Evolutionary conservation across 2,797 vertebrate species (phyloP), one percentile per base, ranked within the genome.

Genomic region (Phrynocephalus vlangalii): DNA sequence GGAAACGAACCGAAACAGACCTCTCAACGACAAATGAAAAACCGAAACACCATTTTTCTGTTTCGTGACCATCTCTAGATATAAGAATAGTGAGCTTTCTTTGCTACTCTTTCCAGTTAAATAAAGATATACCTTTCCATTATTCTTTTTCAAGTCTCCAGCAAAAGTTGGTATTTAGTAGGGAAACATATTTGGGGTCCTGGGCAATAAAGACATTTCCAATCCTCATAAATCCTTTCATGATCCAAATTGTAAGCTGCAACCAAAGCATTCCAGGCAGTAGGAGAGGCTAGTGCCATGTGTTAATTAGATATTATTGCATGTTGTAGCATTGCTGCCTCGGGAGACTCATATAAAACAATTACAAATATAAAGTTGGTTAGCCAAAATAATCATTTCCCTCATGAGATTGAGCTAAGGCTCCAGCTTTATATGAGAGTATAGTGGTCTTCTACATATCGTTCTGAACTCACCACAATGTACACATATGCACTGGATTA

Each of bases 141-240:
- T 89, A 79, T 0, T 84, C 76, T 63, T 93, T 92, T 88, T 88
- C 50, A 92, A 82, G 48, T 80, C n/a, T 92, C 87, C 91, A 88
- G n/a, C 83, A 91, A 92, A 56, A 91, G 9, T 48, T 48, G 78
- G 38, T 88, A 92, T 50, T 92, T 67, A 90, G 89, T 83, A 89
- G 92, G 89, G 84, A 91, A 94, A 84, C 68, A 87, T 79, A 87
- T 77, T 91, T 71, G 81, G 71, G 87, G 85, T 48, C 90, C 92
- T 94, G 93, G 89, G 93, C 91, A 95, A 94, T 48, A 44, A 72
- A 60, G 48, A 92, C 88, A 79, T 80, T 81, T 86, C 52, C 91
- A 95, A 91, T 93, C 91, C 86, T 87, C 73, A 94, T 89, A 92
- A 94, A 90, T 89, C 87, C 78, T 85, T 15, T n/a, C 77, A 50